Evolutionary conservation across 1,140 invertebrate genomes (phyloP), one percentile per base, ranked within the genome.

Genomic region (Forficula auricularia): DNA sequence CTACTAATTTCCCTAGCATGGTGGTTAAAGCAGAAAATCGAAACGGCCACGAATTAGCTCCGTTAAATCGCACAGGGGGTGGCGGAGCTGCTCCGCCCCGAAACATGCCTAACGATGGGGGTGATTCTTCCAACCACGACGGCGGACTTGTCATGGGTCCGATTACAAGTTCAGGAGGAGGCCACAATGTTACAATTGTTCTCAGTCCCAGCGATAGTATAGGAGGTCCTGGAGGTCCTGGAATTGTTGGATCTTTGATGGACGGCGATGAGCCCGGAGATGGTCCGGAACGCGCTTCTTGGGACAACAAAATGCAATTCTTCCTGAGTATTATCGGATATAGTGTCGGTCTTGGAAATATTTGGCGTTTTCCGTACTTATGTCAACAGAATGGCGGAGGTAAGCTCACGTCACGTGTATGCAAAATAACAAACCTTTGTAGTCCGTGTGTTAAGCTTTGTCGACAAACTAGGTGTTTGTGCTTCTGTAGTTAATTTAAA

Each of bases 381-480:
- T 90, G 86, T 55, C 89, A 92, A 64, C 82, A 88, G 58, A 92
- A 95, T 63, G 89, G 89, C 36, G 89, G 89, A 63, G 88, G 87
- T 89, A 56, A 75, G 77, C 71, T 44, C 36, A 19, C 6, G 22
- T 27, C 22, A 27, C 22, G 14, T 14, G 39, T 18, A 45, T 47
- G n/a, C n/a, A n/a, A n/a, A n/a, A n/a, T n/a, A n/a, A n/a, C n/a
- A n/a, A n/a, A n/a, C n/a, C n/a, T n/a, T n/a, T n/a, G n/a, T n/a
- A n/a, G n/a, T n/a, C n/a, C n/a, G n/a, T n/a, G n/a, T n/a, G n/a
- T n/a, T n/a, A n/a, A n/a, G n/a, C n/a, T n/a, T n/a, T n/a, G n/a
- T n/a, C n/a, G n/a, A n/a, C n/a, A n/a, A n/a, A n/a, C n/a, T n/a
- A n/a, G n/a, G n/a, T n/a, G n/a, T n/a, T n/a, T n/a, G n/a, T n/a